Evolutionary conservation across 1,140 invertebrate genomes (phyloP), one percentile per base, ranked within the genome.

Genomic region (Tetragonula clypearis): DNA sequence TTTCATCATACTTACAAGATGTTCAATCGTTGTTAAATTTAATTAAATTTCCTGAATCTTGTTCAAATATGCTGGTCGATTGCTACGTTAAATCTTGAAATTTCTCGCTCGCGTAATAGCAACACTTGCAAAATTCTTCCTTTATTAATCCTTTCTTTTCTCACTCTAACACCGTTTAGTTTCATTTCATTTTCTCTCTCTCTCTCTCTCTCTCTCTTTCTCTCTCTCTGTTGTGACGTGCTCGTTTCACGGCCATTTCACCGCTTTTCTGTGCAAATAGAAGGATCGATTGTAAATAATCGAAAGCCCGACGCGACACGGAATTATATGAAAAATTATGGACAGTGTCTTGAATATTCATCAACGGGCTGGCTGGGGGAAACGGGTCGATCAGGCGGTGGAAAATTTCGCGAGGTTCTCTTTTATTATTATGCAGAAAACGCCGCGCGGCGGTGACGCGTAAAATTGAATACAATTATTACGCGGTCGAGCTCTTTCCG

Each of bases 261-360:
- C 23, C 53, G 2, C 15, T 55, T 11, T 55, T n/a, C 68, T 15
- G 23, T 30, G 26, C 60, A 56, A 76, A 76, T 77, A 58, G 69
- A 68, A 35, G 21, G 3, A 65, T 68, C 30, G 62, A 76, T 68
- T 41, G 74, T 83, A 83, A 83, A 83, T 83, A 77, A 83, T 83
- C 72, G 30, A 23, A 19, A 30, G 30, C 21, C 12, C 2, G 60
- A 53, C 12, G 15, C 14, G 75, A 62, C 35, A n/a, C 72, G 74
- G 35, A 60, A 83, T 83, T 78, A 41, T 68, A 83, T 77, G 73
- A 83, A 83, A 83, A 83, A 77, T 83, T 77, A 83, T 77, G 53
- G 73, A 66, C 53, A 26, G 17, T 77, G 35, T 56, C 53, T 69
- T 83, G 81, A 83, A 77, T 83, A 83, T 83, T 83, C 73, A 83